A percentile compares a stretch with the other conserved stretches of the same genome.
Conservation (phyloP, 2,888 invertebrate genomes). For the Malthinus flaveolus region DNA sequence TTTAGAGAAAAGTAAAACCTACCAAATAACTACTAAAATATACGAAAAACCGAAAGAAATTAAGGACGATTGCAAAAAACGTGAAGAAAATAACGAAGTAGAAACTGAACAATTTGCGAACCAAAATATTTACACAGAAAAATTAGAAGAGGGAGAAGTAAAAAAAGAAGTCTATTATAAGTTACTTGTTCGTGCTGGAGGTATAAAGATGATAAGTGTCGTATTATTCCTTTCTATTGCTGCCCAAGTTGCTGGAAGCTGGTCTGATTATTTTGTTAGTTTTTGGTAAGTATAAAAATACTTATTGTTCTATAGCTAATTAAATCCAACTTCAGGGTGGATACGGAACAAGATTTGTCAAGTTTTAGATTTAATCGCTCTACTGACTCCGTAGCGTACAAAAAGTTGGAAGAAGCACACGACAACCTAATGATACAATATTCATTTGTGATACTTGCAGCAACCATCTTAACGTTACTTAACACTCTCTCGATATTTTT, state of each 20-base stretch:
- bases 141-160: slow-evolving; percentile 38
- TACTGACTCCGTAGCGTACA: neutral
- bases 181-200: slow-evolving; percentile 41
- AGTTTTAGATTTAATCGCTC: neutral
- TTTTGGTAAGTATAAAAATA: slow-evolving; percentile 33
- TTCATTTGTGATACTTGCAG: neutral
- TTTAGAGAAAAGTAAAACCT: neutral
- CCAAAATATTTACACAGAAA: slow-evolving; percentile 39
- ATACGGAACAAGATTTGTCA: neutral
- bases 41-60: slow-evolving; percentile 40
- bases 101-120: neutral
- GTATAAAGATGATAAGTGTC: slow-evolving; percentile 30
- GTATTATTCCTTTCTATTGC: slow-evolving; percentile 34
- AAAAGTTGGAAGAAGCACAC: neutral
- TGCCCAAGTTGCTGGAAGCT: slow-evolving; percentile 34
- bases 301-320: neutral
- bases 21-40: neutral
- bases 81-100: neutral
- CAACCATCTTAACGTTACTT: neutral
- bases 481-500: neutral
- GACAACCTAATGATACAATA: neutral
- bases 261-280: slow-evolving; percentile 36
- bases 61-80: slow-evolving; percentile 48
- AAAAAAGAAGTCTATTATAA: slow-evolving; percentile 36
- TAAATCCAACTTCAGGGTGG: neutral